Evolutionary conservation across 2,888 invertebrate species (phyloP).

Genomic region (Metellina segmentata): DNA sequence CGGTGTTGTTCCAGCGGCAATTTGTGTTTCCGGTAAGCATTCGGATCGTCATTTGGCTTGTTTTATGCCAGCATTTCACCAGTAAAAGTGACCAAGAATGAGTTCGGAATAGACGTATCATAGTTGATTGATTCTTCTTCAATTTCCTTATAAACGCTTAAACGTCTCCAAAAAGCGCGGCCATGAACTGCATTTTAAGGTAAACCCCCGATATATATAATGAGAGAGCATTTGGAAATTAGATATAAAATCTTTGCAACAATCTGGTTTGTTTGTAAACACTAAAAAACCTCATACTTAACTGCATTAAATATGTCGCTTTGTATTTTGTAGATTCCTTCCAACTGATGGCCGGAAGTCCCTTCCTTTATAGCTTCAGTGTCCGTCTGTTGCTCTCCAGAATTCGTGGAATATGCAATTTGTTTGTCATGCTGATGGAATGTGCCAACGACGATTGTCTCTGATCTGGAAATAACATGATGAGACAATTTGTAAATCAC

Average conservation of each 20-base stretch:
- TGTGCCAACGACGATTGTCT: neutral
- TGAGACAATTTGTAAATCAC: conserved; percentile 13
- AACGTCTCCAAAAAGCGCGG: neutral
- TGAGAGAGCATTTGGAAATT: neutral
- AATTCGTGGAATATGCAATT: neutral
- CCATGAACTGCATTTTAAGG: neutral
- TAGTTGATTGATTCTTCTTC: too few species aligned
- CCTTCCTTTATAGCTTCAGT: conserved; percentile 6
- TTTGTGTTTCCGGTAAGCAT: too few species aligned
- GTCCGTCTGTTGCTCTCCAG: conserved; percentile 1
- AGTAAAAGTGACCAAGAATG: too few species aligned
- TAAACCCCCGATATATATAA: neutral
- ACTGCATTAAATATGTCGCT: neutral
- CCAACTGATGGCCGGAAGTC: conserved; percentile 5
- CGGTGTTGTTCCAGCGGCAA: too few species aligned
- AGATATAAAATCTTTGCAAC: neutral
- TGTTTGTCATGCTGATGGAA: neutral
- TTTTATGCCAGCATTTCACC: too few species aligned
- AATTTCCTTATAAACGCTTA: too few species aligned
- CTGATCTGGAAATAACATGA: neutral
- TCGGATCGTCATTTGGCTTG: too few species aligned
- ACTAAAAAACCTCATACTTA: neutral
- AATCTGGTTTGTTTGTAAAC: neutral
- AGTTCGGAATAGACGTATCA: too few species aligned
- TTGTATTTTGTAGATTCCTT: conserved; percentile 1